Base-by-base conservation (phyloP, 1,140 invertebrate species). In the Adoxophyes honmai region DNA sequence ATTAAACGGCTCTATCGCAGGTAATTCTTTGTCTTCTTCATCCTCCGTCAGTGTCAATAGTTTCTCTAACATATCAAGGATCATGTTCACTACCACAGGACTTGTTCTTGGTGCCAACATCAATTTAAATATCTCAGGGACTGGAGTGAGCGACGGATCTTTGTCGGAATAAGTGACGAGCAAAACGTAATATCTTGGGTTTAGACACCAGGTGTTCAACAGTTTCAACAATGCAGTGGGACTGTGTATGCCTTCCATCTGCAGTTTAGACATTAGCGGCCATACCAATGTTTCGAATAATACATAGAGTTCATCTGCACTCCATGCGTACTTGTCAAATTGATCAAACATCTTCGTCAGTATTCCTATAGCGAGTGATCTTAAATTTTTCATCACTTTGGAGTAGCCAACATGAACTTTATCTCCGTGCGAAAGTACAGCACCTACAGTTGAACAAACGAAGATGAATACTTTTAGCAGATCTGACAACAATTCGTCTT, bases 211-310 rank as follows among this genome's bases (percentile, higher is more conserved):
- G 1, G 90, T 84, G 1, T 91, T 84, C 6, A 98, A 91, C 1
- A 98, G 81, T 79, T 95, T 96, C 8, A 98, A 81, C 44, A 98
- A 81, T 1, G 94, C 91, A 2, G 96, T 97, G 0, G 96, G 96
- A 70, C 92, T 94, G 66, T 96, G 93, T 52, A 97, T 93, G 21
- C 96, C 94, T 75, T 98, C 96, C 52, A 92, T 86, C 0, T 94
- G 92, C 0, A 98, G 78, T 72, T 93, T 94, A n/a, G 91, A 86
- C 44, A 97, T 81, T 72, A 94, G 92, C 0, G 96, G 96, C 93
- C 95, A 98, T 11, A 99, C 91, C 44, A 94, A 93, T 0, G 94
- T 92, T 42, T 94, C 85, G 76, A 95, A 97, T 8, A 98, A 66
- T 0, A 94, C 92, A 70, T 95, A 92, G 1, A 98, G 86, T 81